phyloP scores from a whole-genome alignment of 1,140 invertebrate species.

The Pseudomyrmex flavicornis region DNA sequence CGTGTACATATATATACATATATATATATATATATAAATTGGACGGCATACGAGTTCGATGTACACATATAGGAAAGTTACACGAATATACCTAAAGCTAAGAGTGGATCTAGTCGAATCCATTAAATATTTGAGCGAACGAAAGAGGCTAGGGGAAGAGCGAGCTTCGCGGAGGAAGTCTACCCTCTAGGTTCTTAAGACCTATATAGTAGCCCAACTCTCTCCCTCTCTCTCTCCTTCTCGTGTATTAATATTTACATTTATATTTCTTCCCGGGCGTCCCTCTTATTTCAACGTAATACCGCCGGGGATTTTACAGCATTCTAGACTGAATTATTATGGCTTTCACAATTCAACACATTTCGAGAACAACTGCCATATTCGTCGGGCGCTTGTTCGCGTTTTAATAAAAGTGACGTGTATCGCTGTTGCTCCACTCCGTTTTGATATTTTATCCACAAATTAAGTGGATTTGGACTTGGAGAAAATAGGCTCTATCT shows the following conservation, averaged over 20 bases:
- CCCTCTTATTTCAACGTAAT: slow-evolving; percentile 71
- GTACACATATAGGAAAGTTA: slow-evolving; percentile 8
- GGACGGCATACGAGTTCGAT: slow-evolving; percentile 14
- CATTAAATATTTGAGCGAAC: slow-evolving; percentile 75
- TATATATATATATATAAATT: slow-evolving; percentile 31
- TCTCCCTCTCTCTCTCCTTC: slow-evolving; percentile 17
- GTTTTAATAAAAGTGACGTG: slow-evolving; percentile 17
- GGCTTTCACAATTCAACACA: slow-evolving; percentile 59
- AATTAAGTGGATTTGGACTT: background rate
- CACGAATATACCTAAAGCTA: slow-evolving; percentile 56
- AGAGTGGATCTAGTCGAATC: slow-evolving; percentile 68
- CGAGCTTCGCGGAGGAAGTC: slow-evolving; percentile 62
- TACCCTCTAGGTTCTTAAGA: slow-evolving; percentile 66
- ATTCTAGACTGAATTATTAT: slow-evolving; percentile 61
- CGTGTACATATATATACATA: background rate
- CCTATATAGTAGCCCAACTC: slow-evolving; percentile 63
- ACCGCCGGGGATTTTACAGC: slow-evolving; percentile 58
- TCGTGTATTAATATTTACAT: slow-evolving; percentile 74
- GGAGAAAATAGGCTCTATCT: background rate
- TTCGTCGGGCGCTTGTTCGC: background rate
- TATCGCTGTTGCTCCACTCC: no score
- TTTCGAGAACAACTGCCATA: slow-evolving; percentile 34
- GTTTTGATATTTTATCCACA: background rate
- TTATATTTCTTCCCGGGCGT: slow-evolving; percentile 74
- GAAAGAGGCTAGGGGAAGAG: slow-evolving; percentile 66